Conservation (phyloP, 2,888 invertebrate genomes). For the Apamea anceps region DNA sequence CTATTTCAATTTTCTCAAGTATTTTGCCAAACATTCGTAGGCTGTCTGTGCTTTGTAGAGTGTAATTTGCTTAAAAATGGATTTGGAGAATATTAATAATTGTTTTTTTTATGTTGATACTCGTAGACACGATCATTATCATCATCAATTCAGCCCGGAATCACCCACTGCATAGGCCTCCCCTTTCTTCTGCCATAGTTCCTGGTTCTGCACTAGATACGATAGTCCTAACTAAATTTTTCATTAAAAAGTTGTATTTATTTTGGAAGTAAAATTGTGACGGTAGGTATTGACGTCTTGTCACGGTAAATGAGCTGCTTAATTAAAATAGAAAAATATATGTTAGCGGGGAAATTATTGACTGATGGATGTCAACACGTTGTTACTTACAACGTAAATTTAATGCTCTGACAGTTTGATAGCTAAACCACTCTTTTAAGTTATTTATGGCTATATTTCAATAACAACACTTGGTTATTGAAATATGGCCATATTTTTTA, state of each 20-base stretch:
- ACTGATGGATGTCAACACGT: slow-evolving; percentile 19
- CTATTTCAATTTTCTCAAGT: not conserved
- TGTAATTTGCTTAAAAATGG: not conserved
- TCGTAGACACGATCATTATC: no score
- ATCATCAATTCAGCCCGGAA: no score
- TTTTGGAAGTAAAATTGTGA: not conserved
- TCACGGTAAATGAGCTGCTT: not conserved
- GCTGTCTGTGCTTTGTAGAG: not conserved
- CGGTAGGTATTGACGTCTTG: not conserved
- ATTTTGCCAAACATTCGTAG: not conserved
- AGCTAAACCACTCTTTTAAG: not conserved
- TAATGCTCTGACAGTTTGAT: not conserved
- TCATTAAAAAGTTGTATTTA: not conserved
- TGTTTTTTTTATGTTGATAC: not conserved
- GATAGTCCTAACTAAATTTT: not conserved
- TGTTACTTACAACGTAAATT: not conserved
- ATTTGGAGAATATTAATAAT: not conserved
- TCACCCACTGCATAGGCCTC: no score
- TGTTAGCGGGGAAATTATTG: not conserved
- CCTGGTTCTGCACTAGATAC: not conserved
- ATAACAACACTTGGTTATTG: not conserved
- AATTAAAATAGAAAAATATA: slow-evolving; percentile 16
- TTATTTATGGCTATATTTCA: not conserved
- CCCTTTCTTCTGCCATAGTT: no score
- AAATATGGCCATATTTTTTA: not conserved